phyloP scores from a whole-genome alignment of 2,888 invertebrate species.

The Caenorhabditis becei region DNA sequence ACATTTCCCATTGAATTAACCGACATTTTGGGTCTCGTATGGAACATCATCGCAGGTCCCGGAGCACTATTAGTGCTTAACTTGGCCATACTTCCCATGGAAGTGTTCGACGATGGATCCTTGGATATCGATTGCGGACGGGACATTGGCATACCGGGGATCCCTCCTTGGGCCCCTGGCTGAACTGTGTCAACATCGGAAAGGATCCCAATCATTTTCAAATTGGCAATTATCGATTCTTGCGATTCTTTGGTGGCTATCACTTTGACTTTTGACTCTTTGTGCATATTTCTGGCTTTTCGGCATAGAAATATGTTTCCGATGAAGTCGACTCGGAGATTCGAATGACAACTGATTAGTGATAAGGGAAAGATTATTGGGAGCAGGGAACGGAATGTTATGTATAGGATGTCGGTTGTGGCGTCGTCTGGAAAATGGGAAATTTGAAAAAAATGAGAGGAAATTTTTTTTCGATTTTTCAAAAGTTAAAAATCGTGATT shows the following conservation, averaged over 20 bases:
- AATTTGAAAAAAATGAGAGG: too few relatives aligned
- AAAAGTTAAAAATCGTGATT: too few relatives aligned
- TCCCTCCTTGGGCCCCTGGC: not conserved
- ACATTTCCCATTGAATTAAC: slow-evolving; percentile 31
- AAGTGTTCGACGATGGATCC: slow-evolving; percentile 30
- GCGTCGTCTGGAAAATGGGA: slow-evolving; percentile 39
- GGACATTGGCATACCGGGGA: too few relatives aligned
- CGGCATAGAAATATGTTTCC: slow-evolving; percentile 52
- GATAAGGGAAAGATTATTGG: slow-evolving; percentile 44
- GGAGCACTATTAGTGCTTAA: not conserved
- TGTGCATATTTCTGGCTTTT: slow-evolving; percentile 53
- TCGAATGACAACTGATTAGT: slow-evolving; percentile 27
- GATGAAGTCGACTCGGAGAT: slow-evolving; percentile 43
- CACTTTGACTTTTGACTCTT: slow-evolving; percentile 60
- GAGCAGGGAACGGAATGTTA: slow-evolving; percentile 20
- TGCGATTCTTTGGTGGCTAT: slow-evolving; percentile 61
- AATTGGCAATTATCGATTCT: slow-evolving; percentile 66
- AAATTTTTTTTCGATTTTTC: too few relatives aligned
- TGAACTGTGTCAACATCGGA: slow-evolving; percentile 40
- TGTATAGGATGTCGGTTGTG: slow-evolving; percentile 22
- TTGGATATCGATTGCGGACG: slow-evolving; percentile 6
- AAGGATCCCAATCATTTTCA: slow-evolving; percentile 68
- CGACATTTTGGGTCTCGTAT: slow-evolving; percentile 36
- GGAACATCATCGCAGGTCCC: slow-evolving; percentile 31
- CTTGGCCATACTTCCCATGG: slow-evolving; percentile 6